Evolutionary conservation across 1,140 invertebrate genomes (phyloP), one percentile per base, ranked within the genome.

Genomic region (Spodoptera frugiperda): DNA sequence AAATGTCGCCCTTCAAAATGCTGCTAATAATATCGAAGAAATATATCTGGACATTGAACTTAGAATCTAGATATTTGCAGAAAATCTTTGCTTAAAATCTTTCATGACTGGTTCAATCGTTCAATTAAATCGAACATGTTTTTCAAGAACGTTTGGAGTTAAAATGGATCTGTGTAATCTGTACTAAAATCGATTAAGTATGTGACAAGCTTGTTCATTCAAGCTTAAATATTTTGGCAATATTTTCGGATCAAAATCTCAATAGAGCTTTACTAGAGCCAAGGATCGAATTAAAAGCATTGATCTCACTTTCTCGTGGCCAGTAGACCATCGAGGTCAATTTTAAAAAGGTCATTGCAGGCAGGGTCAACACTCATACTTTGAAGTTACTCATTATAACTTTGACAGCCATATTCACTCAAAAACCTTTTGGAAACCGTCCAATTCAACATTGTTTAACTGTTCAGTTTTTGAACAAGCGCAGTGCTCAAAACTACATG

Each of bases 21-120:
- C 33, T 54, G 39, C 67, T 70, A 70, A 49, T 70, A 51, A 70
- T 70, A 70, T 54, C 51, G 30, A 19, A 70, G 51, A 30, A 44
- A 70, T 70, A 54, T 54, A 55, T 70, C 46, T 15, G 67, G 33
- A 70, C 67, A 54, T 70, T 70, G 67, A 70, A 70, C 67, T 70
- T 51, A 9, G 48, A 54, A 30, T 48, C 4, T 51, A 9, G 12
- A 49, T 10, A 53, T 68, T 48, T 68, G 17, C 25, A 11, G 44
- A 33, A 19, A 10, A 25, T 25, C 48, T 33, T 53, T 53, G 17
- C 44, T 48, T 5, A 46, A 19, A 48, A 11, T 4, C 3, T 65
- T 65, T 2, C 5, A 21, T 2, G 39, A 19, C 44, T 46, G 61
- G 61, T 39, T 39, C 21, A 65, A 65, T 9, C 61, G 15, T 19